phyloP scores from a whole-genome alignment of 2,113 vertebrate species.

The Neoarius graeffei region DNA sequence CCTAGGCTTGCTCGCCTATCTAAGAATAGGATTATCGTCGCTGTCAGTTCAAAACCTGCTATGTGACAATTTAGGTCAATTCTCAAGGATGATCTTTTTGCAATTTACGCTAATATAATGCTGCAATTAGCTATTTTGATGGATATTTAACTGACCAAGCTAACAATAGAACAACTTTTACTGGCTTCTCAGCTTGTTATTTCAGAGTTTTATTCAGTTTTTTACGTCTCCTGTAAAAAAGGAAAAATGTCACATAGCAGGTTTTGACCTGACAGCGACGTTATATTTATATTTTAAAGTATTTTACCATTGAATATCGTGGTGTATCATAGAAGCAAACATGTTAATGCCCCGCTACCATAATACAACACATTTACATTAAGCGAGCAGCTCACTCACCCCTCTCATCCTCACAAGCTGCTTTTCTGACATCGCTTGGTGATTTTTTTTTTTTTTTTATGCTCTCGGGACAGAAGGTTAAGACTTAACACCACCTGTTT shows the following conservation, averaged over 20 bases:
- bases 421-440: not conserved
- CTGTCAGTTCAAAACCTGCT: no score
- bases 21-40: not conserved
- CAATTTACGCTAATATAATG: no score
- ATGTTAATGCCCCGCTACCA: not conserved
- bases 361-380: not conserved
- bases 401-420: slow-evolving; percentile 20
- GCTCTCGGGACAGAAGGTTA: slow-evolving; percentile 36
- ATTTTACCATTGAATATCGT: not conserved
- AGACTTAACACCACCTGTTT: slow-evolving; percentile 3
- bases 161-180: no score
- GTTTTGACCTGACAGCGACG: no score
- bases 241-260: no score
- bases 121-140: no score
- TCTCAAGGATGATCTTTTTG: no score
- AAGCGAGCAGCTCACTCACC: not conserved
- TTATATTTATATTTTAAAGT: not conserved
- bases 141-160: no score
- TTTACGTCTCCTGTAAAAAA: no score
- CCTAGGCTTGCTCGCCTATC: not conserved
- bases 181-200: no score
- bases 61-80: no score
- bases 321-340: not conserved
- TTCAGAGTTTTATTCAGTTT: no score
- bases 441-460: not conserved